phyloP scores from a whole-genome alignment of 2,113 vertebrate species.

The Microcebus murinus region DNA sequence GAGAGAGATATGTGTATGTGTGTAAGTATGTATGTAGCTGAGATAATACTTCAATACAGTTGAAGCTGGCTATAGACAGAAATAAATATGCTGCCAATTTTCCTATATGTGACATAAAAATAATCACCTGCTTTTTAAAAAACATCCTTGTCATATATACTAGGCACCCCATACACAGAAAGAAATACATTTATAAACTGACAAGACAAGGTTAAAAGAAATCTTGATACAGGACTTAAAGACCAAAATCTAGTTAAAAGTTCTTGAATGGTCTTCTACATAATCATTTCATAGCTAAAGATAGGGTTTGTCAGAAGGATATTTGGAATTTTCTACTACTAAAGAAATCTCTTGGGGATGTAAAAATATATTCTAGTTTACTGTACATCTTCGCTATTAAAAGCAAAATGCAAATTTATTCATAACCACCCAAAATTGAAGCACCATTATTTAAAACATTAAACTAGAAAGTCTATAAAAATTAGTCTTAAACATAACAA shows the following conservation, averaged over 20 bases:
- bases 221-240: constrained; percentile 61
- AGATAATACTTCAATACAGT: constrained; percentile 20
- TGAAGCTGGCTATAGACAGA: background rate
- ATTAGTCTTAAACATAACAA: constrained; percentile 70
- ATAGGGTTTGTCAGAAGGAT: background rate
- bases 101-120: background rate
- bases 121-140: background rate
- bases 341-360: constrained; percentile 62
- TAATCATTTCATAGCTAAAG: constrained; percentile 28
- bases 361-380: constrained; percentile 78
- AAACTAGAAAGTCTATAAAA: constrained; percentile 70
- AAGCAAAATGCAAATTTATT: constrained; percentile 72
- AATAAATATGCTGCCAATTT: constrained; percentile 52
- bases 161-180: constrained; percentile 49
- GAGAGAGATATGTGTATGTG: background rate
- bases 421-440: constrained; percentile 67
- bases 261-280: constrained; percentile 48
- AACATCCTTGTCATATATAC: background rate
- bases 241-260: constrained; percentile 40
- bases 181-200: constrained; percentile 58
- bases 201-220: constrained; percentile 38
- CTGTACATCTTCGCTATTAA: constrained; percentile 67
- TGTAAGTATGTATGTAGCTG: background rate
- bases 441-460: constrained; percentile 80
- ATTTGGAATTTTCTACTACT: constrained; percentile 50